phyloP scores from a whole-genome alignment of 2,888 invertebrate genomes.

The Ferdinandea cuprea region DNA sequence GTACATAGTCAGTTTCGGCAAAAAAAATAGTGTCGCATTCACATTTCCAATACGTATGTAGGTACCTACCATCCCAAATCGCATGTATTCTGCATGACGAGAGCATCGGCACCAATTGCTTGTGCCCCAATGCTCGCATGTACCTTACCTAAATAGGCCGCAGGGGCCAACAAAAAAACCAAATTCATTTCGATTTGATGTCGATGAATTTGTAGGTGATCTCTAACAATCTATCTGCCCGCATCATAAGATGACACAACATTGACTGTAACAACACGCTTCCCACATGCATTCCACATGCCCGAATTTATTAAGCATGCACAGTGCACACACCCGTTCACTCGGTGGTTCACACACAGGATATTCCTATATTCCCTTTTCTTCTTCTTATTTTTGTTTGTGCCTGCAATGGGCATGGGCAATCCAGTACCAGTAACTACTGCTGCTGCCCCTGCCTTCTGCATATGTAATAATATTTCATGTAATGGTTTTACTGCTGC shows the following conservation, averaged over 20 bases:
- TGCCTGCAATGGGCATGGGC: neutral
- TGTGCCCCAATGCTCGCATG: neutral
- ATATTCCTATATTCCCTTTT: slow-evolving; percentile 45
- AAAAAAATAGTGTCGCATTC: neutral
- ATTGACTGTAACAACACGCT: slow-evolving; percentile 25
- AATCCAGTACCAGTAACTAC: neutral
- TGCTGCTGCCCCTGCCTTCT: too few species aligned
- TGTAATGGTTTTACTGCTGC: slow-evolving; percentile 55
- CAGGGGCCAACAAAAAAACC: neutral
- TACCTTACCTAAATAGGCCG: neutral
- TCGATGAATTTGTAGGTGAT: slow-evolving; percentile 53
- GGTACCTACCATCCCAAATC: slow-evolving; percentile 3
- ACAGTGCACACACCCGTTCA: slow-evolving; percentile 35
- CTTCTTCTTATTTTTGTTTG: slow-evolving; percentile 19
- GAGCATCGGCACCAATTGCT: neutral
- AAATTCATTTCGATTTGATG: slow-evolving; percentile 27
- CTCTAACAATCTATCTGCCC: slow-evolving; percentile 46
- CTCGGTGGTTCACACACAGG: slow-evolving; percentile 34
- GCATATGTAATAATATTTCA: slow-evolving; percentile 51
- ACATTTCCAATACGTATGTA: too few species aligned
- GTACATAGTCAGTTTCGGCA: neutral
- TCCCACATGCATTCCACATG: slow-evolving; percentile 59
- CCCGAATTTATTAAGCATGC: slow-evolving; percentile 37
- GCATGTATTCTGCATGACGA: neutral
- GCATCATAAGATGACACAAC: slow-evolving; percentile 47